phyloP scores from a whole-genome alignment of 2,888 invertebrate species.

The Coleophora flavipennella region DNA sequence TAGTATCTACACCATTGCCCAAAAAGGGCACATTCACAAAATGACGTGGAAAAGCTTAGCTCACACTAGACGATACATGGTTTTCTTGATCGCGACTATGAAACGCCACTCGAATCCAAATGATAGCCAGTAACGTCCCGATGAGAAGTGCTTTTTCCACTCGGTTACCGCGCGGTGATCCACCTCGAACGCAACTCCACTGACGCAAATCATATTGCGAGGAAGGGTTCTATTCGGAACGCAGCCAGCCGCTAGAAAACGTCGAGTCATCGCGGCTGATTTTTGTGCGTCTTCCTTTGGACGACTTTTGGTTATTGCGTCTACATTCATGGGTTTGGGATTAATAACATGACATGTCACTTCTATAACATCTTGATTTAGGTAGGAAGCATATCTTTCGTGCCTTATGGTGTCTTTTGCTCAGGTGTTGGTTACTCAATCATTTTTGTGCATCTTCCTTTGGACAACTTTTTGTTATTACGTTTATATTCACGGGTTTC shows the following conservation, averaged over 20 bases:
- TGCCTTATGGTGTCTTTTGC: no score
- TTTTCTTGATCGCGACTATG: slow-evolving; percentile 13
- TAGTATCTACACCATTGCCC: not conserved
- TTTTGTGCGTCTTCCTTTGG: slow-evolving; percentile 37
- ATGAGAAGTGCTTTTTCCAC: slow-evolving; percentile 71
- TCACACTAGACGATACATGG: slow-evolving; percentile 2
- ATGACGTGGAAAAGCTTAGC: slow-evolving; percentile 1
- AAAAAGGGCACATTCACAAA: not conserved
- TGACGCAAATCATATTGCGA: slow-evolving; percentile 72
- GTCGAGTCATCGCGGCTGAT: slow-evolving; percentile 60
- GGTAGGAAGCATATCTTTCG: no score
- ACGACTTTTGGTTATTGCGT: slow-evolving; percentile 26
- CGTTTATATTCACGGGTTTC: slow-evolving; percentile 18
- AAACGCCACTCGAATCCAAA: slow-evolving; percentile 45
- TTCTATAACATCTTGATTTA: not conserved
- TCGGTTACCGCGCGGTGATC: slow-evolving; percentile 70
- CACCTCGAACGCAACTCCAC: slow-evolving; percentile 66
- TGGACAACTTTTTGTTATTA: slow-evolving; percentile 25
- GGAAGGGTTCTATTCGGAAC: slow-evolving; percentile 64
- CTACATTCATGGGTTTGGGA: slow-evolving; percentile 16
- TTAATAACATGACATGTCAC: slow-evolving; percentile 7
- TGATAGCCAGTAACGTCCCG: slow-evolving; percentile 41
- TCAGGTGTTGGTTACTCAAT: no score
- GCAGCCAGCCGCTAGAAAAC: slow-evolving; percentile 39
- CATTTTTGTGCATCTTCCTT: slow-evolving; percentile 44